These are phyloP conservation scores for Anthopleura xanthogrammica DNA, from an alignment of 92 coral and sea anemone genomes.

Conservation along the genomic window DNA sequence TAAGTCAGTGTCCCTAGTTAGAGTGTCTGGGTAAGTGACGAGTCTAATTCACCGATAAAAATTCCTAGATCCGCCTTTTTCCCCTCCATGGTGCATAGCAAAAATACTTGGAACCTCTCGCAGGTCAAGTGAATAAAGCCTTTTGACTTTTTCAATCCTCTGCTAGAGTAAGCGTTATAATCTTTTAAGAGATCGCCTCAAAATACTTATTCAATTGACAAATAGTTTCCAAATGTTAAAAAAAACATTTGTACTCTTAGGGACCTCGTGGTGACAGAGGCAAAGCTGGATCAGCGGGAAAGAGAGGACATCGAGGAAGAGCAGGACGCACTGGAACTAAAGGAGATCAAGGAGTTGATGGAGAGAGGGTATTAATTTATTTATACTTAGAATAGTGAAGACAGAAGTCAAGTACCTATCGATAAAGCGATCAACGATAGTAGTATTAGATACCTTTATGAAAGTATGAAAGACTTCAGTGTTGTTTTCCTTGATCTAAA, in stretches of 20 bases:
- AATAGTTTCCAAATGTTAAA: neutral
- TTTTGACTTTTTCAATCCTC: no score
- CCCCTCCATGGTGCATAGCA: no score
- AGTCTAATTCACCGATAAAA: no score
- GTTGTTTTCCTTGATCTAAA: no score
- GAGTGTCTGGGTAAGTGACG: no score
- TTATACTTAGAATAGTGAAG: neutral
- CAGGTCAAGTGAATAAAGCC: no score
- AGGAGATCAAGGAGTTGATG: slow-evolving; percentile 65
- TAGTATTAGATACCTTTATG: neutral
- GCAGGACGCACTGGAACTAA: slow-evolving; percentile 45
- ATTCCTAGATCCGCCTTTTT: no score
- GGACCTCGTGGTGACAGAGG: slow-evolving; percentile 67
- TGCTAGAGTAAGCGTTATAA: no score
- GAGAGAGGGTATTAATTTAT: slow-evolving; percentile 40
- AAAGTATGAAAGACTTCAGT: neutral
- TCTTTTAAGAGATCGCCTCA: neutral
- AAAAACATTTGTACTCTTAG: slow-evolving; percentile 8
- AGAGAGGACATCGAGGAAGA: slow-evolving; percentile 56
- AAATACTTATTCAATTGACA: neutral
- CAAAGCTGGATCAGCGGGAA: slow-evolving; percentile 39
- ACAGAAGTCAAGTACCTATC: neutral
- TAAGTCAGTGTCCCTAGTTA: no score
- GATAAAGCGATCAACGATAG: neutral
- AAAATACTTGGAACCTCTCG: no score